Evolutionary conservation across 2,113 vertebrate species (phyloP), one percentile per base, ranked within the genome.

Genomic region (Solea solea): DNA sequence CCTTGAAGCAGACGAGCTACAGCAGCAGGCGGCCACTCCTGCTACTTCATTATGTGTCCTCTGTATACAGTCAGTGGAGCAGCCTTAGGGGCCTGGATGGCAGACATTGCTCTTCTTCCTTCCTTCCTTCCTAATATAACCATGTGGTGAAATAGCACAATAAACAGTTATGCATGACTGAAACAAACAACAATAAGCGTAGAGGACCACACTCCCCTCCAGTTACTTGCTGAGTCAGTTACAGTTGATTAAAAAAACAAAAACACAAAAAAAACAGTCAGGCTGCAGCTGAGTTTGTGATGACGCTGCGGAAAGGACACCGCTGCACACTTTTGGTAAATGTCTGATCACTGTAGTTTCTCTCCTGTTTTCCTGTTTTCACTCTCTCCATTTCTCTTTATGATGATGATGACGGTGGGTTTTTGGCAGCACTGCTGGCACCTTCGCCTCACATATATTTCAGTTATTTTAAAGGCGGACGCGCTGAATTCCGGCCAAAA

Each of bases 401-500:
- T 59, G 44, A 67, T 56, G 51, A 13, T 61, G 66, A 21, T 21
- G 21, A 21, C 21, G 21, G 21, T 21, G 44, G 40, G 16, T 49
- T 66, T 77, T 71, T 78, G 80, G 74, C 56, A 53, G 67, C 41
- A 13, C 67, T 28, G 69, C 21, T 81, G 59, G 79, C 69, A 69
- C 48, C 80, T 42, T 60, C 51, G 66, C 55, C 39, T 52, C 58
- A 68, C 57, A 71, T 44, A 61, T 60, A 80, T 45, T 67, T 54
- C 45, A 68, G 70, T 34, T 34, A 34, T 77, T 72, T 70, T 50
- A 80, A 64, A 15, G 39, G 13, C 51, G 21, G 51, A 60, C 69
- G 42, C 15, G 0, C 27, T 66, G 51, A 64, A 76, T 21, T 63
- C 41, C 2, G 46, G 72, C 73, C 59, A 58, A 66, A 58, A 54